These are phyloP conservation scores for Limnephilus lunatus DNA, from an alignment of 2,888 invertebrate species.

Conservation along the genomic window DNA sequence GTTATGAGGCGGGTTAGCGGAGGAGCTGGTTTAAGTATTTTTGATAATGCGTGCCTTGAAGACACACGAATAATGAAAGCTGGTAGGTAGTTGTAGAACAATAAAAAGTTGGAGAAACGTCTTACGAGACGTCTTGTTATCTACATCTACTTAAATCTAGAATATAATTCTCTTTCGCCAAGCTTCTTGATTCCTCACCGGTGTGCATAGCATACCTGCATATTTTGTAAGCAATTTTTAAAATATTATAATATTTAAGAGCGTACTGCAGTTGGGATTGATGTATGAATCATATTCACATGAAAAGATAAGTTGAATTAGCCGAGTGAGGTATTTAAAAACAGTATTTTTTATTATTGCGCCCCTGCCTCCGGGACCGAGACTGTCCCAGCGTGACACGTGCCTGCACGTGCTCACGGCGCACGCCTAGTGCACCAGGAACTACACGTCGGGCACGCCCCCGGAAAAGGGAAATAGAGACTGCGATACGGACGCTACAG, in stretches of 20 bases:
- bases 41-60: no score
- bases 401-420: not conserved
- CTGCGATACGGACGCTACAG: not conserved
- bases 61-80: no score
- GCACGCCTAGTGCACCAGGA: not conserved
- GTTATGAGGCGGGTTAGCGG: no score
- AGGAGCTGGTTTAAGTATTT: no score
- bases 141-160: not conserved
- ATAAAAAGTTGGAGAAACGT: not conserved
- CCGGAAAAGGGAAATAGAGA: slow-evolving; percentile 9
- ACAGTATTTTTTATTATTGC: not conserved
- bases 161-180: not conserved
- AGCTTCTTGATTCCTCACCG: not conserved
- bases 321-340: not conserved
- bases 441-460: not conserved
- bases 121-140: not conserved
- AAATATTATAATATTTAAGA: no score
- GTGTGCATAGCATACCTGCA: not conserved
- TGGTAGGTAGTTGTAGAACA: not conserved
- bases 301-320: not conserved
- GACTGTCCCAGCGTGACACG: not conserved
- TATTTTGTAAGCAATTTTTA: not conserved
- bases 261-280: not conserved
- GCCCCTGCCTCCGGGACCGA: not conserved
- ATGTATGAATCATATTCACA: no score